Conservation (phyloP, 2,797 vertebrate species). For the Coranthus polyacanthus region DNA sequence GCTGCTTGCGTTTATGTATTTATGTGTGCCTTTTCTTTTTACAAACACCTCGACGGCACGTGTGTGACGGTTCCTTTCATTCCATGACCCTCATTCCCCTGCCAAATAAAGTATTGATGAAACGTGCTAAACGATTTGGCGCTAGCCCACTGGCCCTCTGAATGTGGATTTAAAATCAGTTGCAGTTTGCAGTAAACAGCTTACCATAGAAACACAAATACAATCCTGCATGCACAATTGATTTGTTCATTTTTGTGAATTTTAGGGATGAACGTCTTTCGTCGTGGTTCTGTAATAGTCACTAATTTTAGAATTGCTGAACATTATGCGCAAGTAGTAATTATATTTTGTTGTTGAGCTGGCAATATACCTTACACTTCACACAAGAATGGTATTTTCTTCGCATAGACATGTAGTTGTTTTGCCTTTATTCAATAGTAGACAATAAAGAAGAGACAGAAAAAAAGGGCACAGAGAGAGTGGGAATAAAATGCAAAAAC, state of each 20-base stretch:
- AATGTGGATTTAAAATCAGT: constrained; percentile 52
- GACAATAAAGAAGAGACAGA: too few relatives aligned
- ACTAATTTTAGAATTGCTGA: neutral
- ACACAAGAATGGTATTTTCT: too few relatives aligned
- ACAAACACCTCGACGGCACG: constrained; percentile 25
- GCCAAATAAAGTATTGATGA: constrained; percentile 76
- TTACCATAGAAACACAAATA: constrained; percentile 26
- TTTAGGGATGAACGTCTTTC: neutral
- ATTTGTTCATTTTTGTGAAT: neutral
- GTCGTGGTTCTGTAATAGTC: neutral
- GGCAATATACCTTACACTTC: neutral
- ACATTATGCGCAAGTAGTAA: neutral
- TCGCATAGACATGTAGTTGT: too few relatives aligned
- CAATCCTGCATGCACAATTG: constrained; percentile 1
- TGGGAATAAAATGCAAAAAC: too few relatives aligned
- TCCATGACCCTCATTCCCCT: constrained; percentile 34
- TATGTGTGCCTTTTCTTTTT: constrained; percentile 5
- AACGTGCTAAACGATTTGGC: constrained; percentile 58
- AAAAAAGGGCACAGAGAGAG: too few relatives aligned
- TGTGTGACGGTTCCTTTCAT: constrained; percentile 52
- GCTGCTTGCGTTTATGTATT: constrained; percentile 24
- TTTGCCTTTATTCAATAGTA: too few relatives aligned
- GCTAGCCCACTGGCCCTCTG: constrained; percentile 29
- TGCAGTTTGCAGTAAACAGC: constrained; percentile 31
- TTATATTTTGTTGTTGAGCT: neutral